phyloP scores from a whole-genome alignment of 2,888 invertebrate genomes.

The Drosophila demipolita region DNA sequence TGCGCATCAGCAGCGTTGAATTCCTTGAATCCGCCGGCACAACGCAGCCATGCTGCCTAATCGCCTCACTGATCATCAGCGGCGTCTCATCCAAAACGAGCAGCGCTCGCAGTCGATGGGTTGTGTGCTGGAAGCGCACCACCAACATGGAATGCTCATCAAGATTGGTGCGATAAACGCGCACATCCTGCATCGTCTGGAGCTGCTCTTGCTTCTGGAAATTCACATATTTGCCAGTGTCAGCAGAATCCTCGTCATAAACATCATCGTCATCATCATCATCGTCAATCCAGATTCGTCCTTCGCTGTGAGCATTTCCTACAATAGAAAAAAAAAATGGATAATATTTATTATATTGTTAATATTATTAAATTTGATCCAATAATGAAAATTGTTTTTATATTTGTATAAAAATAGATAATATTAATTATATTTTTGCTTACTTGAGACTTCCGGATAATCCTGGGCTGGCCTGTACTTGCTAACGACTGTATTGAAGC shows the following conservation, averaged over 20 bases:
- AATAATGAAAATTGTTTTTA: too few species aligned
- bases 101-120: constrained; percentile 41
- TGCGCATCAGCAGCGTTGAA: constrained; percentile 46
- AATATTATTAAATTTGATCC: too few species aligned
- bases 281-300: background rate
- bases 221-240: constrained; percentile 16
- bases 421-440: background rate
- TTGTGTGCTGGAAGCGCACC: constrained; percentile 36
- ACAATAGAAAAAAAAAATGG: background rate
- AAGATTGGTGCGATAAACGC: constrained; percentile 46
- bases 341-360: background rate
- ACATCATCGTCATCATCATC: constrained; percentile 1
- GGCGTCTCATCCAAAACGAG: constrained; percentile 32
- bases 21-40: constrained; percentile 18
- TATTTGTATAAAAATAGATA: too few species aligned
- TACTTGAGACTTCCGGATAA: background rate
- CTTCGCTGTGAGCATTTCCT: background rate
- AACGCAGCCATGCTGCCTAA: constrained; percentile 18
- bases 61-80: background rate
- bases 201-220: constrained; percentile 21
- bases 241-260: background rate
- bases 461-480: constrained; percentile 24
- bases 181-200: constrained; percentile 7
- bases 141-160: constrained; percentile 44
- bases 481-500: constrained; percentile 16